A percentile compares a stretch with the other conserved stretches of the same genome.
Evolutionary conservation across 2,888 invertebrate species (phyloP).

Genomic region (Lamproptera curius): DNA sequence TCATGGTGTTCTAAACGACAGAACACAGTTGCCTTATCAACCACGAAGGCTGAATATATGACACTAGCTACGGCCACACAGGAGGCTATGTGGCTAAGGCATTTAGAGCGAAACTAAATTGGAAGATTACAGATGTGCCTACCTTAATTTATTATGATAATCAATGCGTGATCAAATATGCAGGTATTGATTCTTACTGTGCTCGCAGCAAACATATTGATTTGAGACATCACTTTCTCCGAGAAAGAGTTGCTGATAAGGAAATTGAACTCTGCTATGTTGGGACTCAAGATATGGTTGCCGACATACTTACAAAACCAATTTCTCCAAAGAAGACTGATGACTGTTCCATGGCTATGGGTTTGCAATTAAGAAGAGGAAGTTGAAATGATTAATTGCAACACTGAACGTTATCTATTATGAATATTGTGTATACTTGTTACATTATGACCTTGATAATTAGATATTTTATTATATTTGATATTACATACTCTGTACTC

Average conservation of each 20-base stretch:
- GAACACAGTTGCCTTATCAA: slow-evolving; percentile 26
- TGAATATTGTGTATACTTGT: too few relatives aligned
- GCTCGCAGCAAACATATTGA: slow-evolving; percentile 15
- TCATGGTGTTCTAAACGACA: slow-evolving; percentile 31
- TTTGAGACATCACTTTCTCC: slow-evolving; percentile 5
- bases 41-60: slow-evolving; percentile 30
- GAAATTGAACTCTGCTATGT: too few relatives aligned
- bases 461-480: too few relatives aligned
- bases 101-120: slow-evolving; percentile 20
- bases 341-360: slow-evolving; percentile 18
- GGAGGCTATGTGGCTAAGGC: slow-evolving; percentile 23
- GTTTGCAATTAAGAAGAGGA: slow-evolving; percentile 24
- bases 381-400: too few relatives aligned
- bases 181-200: too few relatives aligned
- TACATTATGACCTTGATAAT: too few relatives aligned
- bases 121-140: neutral
- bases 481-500: too few relatives aligned
- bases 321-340: too few relatives aligned
- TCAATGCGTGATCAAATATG: slow-evolving; percentile 10
- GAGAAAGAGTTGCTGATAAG: too few relatives aligned
- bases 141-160: slow-evolving; percentile 18
- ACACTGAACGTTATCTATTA: too few relatives aligned
- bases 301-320: too few relatives aligned
- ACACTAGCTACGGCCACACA: slow-evolving; percentile 24
- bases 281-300: too few relatives aligned